A percentile compares a stretch with the other conserved stretches of the same genome.
Conservation (phyloP, 2,113 vertebrate genomes). For the Dunckerocampus dactyliophorus region DNA sequence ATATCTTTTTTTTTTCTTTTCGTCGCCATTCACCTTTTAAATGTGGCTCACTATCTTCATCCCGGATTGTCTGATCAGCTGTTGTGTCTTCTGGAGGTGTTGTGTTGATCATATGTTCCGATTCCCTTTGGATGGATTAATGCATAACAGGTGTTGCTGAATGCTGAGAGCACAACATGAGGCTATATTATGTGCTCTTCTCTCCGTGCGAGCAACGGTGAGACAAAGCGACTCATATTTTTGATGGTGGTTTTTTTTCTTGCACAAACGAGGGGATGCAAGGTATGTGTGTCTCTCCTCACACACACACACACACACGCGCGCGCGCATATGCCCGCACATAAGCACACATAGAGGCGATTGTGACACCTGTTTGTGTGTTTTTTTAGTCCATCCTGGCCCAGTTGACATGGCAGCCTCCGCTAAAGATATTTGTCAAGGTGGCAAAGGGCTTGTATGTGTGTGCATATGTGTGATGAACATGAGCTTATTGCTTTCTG, state of each 20-base stretch:
- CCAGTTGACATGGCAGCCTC: conserved; percentile 46
- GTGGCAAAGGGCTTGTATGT: conserved; percentile 41
- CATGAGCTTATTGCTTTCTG: conserved; percentile 35
- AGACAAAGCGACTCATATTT: conserved; percentile 38
- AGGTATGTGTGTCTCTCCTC: conserved; percentile 51
- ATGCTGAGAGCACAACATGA: conserved; percentile 38
- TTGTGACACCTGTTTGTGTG: conserved; percentile 69
- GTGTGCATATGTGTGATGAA: conserved; percentile 1
- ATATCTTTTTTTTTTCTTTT: not conserved
- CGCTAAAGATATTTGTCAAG: conserved; percentile 48
- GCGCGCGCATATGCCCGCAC: conserved; percentile 7
- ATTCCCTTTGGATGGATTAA: conserved; percentile 53
- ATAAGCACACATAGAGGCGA: conserved; percentile 31
- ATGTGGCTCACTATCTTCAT: conserved; percentile 26
- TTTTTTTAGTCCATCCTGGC: conserved; percentile 40
- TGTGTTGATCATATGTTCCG: conserved; percentile 45
- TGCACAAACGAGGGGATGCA: conserved; percentile 53
- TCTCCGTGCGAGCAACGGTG: conserved; percentile 45
- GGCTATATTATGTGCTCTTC: conserved; percentile 43
- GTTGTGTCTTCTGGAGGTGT: conserved; percentile 46
- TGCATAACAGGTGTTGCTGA: conserved; percentile 71
- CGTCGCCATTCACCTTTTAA: not conserved
- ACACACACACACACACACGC: conserved; percentile 2
- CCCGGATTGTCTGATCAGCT: conserved; percentile 54
- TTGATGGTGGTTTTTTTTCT: not conserved